Percentiles rank a stretch among this genome's conserved stretches.
These are phyloP conservation scores for Plumapathes pennacea DNA, from an alignment of 92 coral and sea anemone genomes.

Conservation along the genomic window DNA sequence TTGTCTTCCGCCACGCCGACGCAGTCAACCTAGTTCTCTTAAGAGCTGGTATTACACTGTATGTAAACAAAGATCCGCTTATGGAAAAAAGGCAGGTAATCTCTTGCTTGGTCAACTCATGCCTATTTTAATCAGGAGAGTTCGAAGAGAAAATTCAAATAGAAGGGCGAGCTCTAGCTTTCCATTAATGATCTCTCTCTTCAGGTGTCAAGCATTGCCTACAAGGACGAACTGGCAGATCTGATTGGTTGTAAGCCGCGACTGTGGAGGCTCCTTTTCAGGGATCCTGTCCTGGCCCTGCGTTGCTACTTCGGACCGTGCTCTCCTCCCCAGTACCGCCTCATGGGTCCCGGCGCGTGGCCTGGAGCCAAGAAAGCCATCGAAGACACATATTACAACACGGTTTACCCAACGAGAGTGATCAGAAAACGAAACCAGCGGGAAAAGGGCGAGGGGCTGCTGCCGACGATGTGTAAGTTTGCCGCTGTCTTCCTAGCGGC, in stretches of 20 bases:
- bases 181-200: too few species aligned
- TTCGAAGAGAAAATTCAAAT: too few species aligned
- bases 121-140: too few species aligned
- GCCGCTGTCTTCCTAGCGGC: too few species aligned
- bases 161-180: too few species aligned
- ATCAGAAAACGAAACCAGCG: too few species aligned
- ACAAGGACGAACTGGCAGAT: constrained; percentile 75
- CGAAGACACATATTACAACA: constrained; percentile 54
- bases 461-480: constrained; percentile 15
- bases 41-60: too few species aligned
- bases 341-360: constrained; percentile 87
- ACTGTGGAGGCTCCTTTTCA: constrained; percentile 51
- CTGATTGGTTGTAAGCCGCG: constrained; percentile 79
- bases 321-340: constrained; percentile 85
- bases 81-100: too few species aligned
- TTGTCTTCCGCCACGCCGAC: too few species aligned
- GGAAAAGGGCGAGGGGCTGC: constrained; percentile 2
- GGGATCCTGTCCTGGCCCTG: constrained; percentile 73
- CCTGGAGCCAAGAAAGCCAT: constrained; percentile 72
- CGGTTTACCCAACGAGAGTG: constrained; percentile 37
- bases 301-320: constrained; percentile 86
- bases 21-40: too few species aligned
- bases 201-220: constrained; percentile 62
- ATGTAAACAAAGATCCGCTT: too few species aligned
- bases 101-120: too few species aligned